phyloP scores from a whole-genome alignment of 30 jellyfish, hydroid and myxozoan genomes.

The Clytia hemisphaerica region DNA sequence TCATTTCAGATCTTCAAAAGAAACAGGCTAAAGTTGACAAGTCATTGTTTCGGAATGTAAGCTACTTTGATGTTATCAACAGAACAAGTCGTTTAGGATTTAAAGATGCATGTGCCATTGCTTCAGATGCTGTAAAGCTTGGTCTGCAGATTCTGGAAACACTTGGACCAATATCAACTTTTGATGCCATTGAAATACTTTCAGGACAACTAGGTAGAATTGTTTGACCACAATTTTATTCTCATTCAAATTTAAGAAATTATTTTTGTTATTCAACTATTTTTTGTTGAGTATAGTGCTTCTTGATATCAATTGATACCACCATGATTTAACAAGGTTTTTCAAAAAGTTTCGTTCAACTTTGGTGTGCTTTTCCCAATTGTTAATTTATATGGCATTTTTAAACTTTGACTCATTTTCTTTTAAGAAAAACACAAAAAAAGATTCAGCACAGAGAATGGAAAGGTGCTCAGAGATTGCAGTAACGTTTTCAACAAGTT shows the following conservation, averaged over 20 bases:
- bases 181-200: neutral
- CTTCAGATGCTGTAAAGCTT: constrained; percentile 15
- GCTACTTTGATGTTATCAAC: too few species aligned
- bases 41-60: too few species aligned
- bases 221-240: neutral
- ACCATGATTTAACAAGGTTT: too few species aligned
- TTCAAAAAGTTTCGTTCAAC: neutral
- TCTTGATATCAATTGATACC: too few species aligned
- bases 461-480: neutral
- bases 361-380: neutral
- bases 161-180: constrained; percentile 22
- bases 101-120: constrained; percentile 12
- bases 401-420: neutral
- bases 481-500: neutral
- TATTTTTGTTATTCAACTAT: too few species aligned
- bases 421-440: constrained; percentile 13
- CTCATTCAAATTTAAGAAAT: too few species aligned
- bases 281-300: too few species aligned
- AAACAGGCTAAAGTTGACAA: too few species aligned
- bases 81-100: too few species aligned
- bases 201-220: constrained; percentile 1
- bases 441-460: neutral
- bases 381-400: too few species aligned
- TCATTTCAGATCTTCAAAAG: too few species aligned
- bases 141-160: neutral